These are phyloP conservation scores for Champsocephalus esox DNA, from an alignment of 2,797 vertebrate genomes.

Conservation along the genomic window DNA sequence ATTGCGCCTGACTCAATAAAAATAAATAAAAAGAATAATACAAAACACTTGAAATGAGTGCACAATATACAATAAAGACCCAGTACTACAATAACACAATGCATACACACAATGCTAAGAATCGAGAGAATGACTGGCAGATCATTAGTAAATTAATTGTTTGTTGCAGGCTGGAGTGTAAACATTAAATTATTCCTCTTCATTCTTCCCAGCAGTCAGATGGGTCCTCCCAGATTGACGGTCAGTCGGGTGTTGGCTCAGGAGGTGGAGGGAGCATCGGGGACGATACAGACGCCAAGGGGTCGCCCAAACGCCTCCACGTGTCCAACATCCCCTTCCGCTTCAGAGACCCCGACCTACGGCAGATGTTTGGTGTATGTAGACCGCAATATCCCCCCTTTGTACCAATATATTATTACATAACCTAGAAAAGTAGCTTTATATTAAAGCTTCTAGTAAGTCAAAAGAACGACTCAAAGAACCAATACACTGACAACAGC, in stretches of 20 bases:
- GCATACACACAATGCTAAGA: too few relatives aligned
- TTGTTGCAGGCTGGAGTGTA: not conserved
- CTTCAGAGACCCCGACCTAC: slow-evolving; percentile 97
- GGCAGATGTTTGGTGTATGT: slow-evolving; percentile 99
- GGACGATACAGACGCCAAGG: slow-evolving; percentile 91
- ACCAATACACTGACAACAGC: not conserved
- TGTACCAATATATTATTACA: not conserved
- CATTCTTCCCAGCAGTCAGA: slow-evolving; percentile 88
- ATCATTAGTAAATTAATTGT: not conserved
- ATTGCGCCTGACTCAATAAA: too few relatives aligned
- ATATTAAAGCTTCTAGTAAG: slow-evolving; percentile 10
- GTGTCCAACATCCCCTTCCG: slow-evolving; percentile 99
- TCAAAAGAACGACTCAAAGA: slow-evolving; percentile 14
- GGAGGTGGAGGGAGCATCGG: slow-evolving; percentile 81
- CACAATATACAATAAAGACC: too few relatives aligned
- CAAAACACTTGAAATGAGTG: too few relatives aligned
- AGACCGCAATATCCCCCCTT: not conserved
- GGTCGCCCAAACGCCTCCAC: slow-evolving; percentile 96
- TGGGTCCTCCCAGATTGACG: slow-evolving; percentile 93
- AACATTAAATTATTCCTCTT: slow-evolving; percentile 12
- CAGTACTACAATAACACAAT: too few relatives aligned
- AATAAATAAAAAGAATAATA: too few relatives aligned
- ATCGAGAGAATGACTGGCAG: not conserved
- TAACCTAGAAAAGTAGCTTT: not conserved
- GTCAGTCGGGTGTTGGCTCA: slow-evolving; percentile 86